phyloP scores from a whole-genome alignment of 1,140 invertebrate species.

The Bombus balteatus region DNA sequence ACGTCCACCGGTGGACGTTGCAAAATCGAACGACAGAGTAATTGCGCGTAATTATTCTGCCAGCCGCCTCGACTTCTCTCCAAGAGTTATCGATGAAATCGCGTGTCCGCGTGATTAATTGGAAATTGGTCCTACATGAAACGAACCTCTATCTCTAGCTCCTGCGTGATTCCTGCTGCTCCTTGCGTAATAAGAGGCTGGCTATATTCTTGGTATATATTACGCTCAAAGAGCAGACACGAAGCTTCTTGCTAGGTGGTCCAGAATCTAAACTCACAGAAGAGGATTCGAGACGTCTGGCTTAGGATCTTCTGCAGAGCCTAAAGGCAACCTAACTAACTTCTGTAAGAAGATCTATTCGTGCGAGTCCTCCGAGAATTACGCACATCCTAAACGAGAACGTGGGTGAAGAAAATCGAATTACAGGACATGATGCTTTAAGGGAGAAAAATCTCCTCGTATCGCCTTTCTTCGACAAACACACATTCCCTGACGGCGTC shows the following conservation, averaged over 20 bases:
- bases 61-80: background rate
- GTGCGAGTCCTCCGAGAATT: background rate
- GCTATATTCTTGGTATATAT: background rate
- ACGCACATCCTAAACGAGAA: background rate
- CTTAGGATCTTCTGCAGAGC: background rate
- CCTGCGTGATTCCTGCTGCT: background rate
- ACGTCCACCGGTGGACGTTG: background rate
- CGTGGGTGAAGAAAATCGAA: background rate
- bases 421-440: background rate
- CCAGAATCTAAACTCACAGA: background rate
- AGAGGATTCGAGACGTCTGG: no score
- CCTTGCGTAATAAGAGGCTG: background rate
- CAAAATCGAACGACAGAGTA: slow-evolving; percentile 21
- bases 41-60: slow-evolving; percentile 20
- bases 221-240: background rate
- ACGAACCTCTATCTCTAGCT: background rate
- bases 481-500: background rate
- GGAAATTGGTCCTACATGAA: background rate
- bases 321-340: no score
- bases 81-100: background rate
- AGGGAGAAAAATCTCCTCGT: background rate
- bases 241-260: background rate
- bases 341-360: background rate
- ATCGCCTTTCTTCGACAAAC: background rate
- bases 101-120: background rate